Base-by-base conservation (phyloP, 2,113 vertebrate genomes). In the Scolopax mira region DNA sequence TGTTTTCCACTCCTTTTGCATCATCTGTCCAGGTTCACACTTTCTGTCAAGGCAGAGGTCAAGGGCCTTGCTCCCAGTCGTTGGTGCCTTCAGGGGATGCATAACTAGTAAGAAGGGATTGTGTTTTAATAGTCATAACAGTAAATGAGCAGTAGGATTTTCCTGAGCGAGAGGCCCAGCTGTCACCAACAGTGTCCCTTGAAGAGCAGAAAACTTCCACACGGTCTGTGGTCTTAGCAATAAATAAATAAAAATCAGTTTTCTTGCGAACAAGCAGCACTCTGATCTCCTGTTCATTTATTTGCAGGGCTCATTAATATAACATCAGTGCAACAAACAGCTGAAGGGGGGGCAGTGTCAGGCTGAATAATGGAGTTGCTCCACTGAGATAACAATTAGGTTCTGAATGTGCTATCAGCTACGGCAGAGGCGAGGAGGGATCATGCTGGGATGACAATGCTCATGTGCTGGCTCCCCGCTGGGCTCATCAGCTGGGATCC, bases 291-390 rank as follows among this genome's bases (percentile, higher is more conserved):
- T 51, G 35, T 97, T 98, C 97, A 95, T 97, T 98, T 98, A 97
- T 97, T 98, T 98, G 97, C 97, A 96, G 97, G 95, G 89, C 96
- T 98, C 97, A 98, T 98, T 98, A 98, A 98, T 98, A 98, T 98
- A 98, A 98, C 98, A 98, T 98, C 97, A 96, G 96, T 46, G 97
- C 97, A 97, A 98, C 97, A 98, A 98, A 98, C 98, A 98, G 98
- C 98, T 96, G 96, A 97, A 94, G 95, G 97, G 97, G 94, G 87
- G 88, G 74, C 88, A 92, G 96, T 97, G 98, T 98, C 98, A 98
- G 96, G 93, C 97, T 98, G 98, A 98, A 98, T 98, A 98, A 98
- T 98, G 97, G 97, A 97, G 97, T 97, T 88, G 90, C 97, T 98
- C 96, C 97, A 96, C 97, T 96, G 97, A 98, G 98, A 98, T 98